Evolutionary conservation across 1,140 invertebrate genomes (phyloP), one percentile per base, ranked within the genome.

Genomic region (Glomeris maerens): DNA sequence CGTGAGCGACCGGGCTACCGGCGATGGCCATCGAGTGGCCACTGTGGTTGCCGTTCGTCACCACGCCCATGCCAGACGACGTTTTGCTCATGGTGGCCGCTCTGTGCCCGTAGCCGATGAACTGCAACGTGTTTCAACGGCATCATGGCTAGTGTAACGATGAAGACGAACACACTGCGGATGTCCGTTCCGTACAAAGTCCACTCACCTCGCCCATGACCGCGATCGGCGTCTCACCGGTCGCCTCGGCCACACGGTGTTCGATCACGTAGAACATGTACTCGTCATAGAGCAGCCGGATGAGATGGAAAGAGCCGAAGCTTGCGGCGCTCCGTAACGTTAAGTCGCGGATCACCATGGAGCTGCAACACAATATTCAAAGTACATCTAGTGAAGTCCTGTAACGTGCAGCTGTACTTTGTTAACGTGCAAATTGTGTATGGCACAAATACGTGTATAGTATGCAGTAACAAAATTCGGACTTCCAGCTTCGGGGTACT

Each of bases 261-360:
- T 98, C 95, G 57, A 99, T 88, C 55, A 98, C 74, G 69, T 95
- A 98, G 73, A 95, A 95, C 84, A 99, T 95, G 65, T 98, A 99
- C 67, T 99, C 96, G 67, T 98, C 94, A 67, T 94, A 98, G 21
- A 98, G 74, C 55, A 98, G 73, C 40, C 94, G 80, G 60, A 99
- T 94, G 41, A 99, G 75, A 73, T 99, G 96, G 72, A 99, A 99
- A 49, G 91, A 96, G 29, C 95, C 96, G 72, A 99, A 98, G 66
- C 90, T 95, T 10, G 91, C 88, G 22, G 95, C 94, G 55, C 90
- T 95, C 61, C 94, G 75, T 45, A 96, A 70, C 31, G 92, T 97
- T 47, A 97, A 73, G 72, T 97, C 92, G 27, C 92, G 72, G 59
- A 97, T 94, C 14, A 97, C 85, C 80, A 95, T 89, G 25, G 91